Percentiles rank a stretch among this genome's conserved stretches.
Evolutionary conservation across 2,113 vertebrate species (phyloP).

Genomic region (Myxocyprinus asiaticus): DNA sequence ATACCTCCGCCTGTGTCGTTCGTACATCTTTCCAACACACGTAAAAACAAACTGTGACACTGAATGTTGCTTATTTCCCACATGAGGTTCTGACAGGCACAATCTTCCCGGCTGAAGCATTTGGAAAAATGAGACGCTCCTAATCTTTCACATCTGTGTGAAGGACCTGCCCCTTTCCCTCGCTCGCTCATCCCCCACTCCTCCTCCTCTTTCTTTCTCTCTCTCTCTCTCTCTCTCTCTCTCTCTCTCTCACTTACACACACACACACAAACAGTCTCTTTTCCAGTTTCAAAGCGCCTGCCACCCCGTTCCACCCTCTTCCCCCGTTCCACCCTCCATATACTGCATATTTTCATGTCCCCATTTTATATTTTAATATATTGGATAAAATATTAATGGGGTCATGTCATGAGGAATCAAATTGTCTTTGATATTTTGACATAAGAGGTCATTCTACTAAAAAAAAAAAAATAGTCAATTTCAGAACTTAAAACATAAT

Average conservation of each 20-base stretch:
- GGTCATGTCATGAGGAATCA: too few species aligned
- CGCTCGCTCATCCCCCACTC: slow-evolving; percentile 61
- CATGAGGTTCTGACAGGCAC: slow-evolving; percentile 60
- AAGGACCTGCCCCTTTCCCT: slow-evolving; percentile 67
- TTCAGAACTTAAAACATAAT: too few species aligned
- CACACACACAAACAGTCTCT: slow-evolving; percentile 33
- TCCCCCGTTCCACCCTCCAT: neutral
- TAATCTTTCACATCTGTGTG: slow-evolving; percentile 74
- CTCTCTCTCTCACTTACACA: neutral
- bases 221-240: slow-evolving; percentile 1
- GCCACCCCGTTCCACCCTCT: neutral
- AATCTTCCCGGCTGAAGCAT: slow-evolving; percentile 50
- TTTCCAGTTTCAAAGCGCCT: neutral
- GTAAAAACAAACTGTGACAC: slow-evolving; percentile 39
- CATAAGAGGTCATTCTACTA: too few species aligned
- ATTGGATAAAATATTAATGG: neutral
- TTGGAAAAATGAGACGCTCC: slow-evolving; percentile 62
- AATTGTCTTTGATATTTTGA: too few species aligned
- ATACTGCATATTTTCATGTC: neutral
- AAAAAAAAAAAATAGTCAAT: too few species aligned
- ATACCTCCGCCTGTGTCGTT: slow-evolving; percentile 93
- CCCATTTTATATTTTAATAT: neutral
- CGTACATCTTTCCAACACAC: slow-evolving; percentile 85
- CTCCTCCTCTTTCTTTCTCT: slow-evolving; percentile 28
- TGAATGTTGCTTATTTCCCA: slow-evolving; percentile 65